Conservation (phyloP, 1,140 invertebrate genomes). For the Drosophila chauvacae region DNA sequence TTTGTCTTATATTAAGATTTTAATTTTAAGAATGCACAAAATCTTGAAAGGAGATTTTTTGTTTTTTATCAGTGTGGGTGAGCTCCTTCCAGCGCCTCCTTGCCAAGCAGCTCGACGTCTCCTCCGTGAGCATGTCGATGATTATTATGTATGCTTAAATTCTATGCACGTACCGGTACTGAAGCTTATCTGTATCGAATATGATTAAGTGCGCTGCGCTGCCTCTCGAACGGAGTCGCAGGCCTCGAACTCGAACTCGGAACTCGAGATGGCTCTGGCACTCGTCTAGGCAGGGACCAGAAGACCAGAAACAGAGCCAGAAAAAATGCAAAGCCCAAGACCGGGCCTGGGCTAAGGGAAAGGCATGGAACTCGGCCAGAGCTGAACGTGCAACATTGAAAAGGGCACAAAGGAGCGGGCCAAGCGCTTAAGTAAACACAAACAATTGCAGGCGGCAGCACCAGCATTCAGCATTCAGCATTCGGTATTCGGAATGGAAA, state of each 20-base stretch:
- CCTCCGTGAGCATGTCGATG: conserved; percentile 57
- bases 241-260: conserved; percentile 16
- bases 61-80: too few species aligned
- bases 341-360: conserved; percentile 6
- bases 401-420: conserved; percentile 68
- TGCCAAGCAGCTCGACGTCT: conserved; percentile 2
- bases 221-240: conserved; percentile 45
- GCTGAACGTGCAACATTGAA: conserved; percentile 75
- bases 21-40: too few species aligned
- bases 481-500: conserved; percentile 13
- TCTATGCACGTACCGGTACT: conserved; percentile 79
- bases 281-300: conserved; percentile 15
- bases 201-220: conserved; percentile 81
- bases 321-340: conserved; percentile 14
- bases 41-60: too few species aligned
- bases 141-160: conserved; percentile 83
- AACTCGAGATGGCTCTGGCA: conserved; percentile 8
- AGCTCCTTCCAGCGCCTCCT: background rate
- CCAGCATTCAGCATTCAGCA: conserved; percentile 7
- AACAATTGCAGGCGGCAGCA: conserved; percentile 41
- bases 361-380: conserved; percentile 3
- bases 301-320: conserved; percentile 22
- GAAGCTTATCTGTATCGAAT: conserved; percentile 83
- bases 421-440: conserved; percentile 73
- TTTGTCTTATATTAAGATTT: too few species aligned